Percentiles rank a stretch among this genome's conserved stretches.
phyloP scores from a whole-genome alignment of 2,113 vertebrate genomes.

The Melierax canorus region DNA sequence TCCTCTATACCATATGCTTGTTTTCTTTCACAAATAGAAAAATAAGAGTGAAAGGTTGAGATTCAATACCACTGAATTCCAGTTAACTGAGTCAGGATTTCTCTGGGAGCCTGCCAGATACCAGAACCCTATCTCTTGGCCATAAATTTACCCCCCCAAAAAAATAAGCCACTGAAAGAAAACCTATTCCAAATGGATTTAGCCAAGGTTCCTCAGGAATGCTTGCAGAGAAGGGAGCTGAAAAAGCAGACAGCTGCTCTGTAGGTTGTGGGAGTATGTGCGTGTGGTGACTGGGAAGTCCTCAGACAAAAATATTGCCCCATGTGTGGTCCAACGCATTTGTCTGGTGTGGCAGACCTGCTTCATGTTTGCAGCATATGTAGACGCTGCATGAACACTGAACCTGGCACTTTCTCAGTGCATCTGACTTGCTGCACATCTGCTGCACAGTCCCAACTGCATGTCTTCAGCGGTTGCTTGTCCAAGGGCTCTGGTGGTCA shows the following conservation, averaged over 20 bases:
- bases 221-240: neutral
- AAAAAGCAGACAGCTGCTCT: neutral
- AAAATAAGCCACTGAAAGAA: neutral
- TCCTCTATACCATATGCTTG: neutral
- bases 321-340: rapidly evolving
- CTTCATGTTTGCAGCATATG: rapidly evolving
- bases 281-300: neutral
- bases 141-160: neutral
- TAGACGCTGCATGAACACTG: rapidly evolving
- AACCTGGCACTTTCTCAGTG: no score
- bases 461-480: rapidly evolving
- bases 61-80: neutral
- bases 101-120: neutral
- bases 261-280: neutral
- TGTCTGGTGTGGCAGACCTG: neutral
- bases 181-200: neutral
- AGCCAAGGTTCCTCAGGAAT: neutral
- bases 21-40: neutral
- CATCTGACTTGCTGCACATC: no score
- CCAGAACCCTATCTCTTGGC: neutral
- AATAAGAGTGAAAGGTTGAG: neutral
- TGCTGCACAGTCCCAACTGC: neutral
- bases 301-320: neutral
- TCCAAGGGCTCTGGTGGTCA: neutral
- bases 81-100: neutral